Base-by-base conservation (phyloP, 2,113 vertebrate genomes). In the Pteropus alecto region DNA sequence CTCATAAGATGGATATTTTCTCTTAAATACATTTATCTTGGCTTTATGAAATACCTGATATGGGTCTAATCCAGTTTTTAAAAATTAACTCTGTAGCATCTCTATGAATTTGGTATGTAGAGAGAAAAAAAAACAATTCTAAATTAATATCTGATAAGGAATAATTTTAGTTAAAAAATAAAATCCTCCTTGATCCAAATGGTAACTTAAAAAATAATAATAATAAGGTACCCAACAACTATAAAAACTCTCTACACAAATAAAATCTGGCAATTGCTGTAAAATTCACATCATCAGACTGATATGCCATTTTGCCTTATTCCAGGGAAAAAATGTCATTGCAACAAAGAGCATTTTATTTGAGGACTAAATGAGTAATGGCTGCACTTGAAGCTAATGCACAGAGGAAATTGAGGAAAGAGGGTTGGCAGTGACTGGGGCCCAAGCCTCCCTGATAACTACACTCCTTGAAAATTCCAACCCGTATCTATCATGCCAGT, bases 41-140 rank as follows among this genome's bases (percentile, higher is more conserved):
- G 97, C 87, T 98, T 98, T 96, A 97, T 35, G 82, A 98, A 98
- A 98, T 98, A 98, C 70, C 97, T 97, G 97, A 98, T 97, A 98
- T 0, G 24, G 71, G 63, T 95, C 48, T 98, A 98, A 99, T 99
- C 98, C 95, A 96, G 96, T 98, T 98, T 9, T 9, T 96, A 98
- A 98, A 88, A 98, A 93, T 97, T 97, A 98, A 97, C 93, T 48
- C 43, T 26, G 71, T 93, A 96, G 81, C 91, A 98, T 96, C 93
- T 97, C 97, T 22, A 1, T 88, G 92, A 97, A 84, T 98, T 97
- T 96, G 93, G 71, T 97, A 97, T 98, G 96, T 97, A 95, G 41
- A 97, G 81, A 67, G 26, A 38, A 65, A 98, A 93, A 95, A 54
- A 94, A 97, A 97, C 87, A 96, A 95, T 98, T 68, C 92, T 95